These are phyloP conservation scores for Hyperopisus bebe DNA, from an alignment of 2,113 vertebrate genomes.

Conservation along the genomic window DNA sequence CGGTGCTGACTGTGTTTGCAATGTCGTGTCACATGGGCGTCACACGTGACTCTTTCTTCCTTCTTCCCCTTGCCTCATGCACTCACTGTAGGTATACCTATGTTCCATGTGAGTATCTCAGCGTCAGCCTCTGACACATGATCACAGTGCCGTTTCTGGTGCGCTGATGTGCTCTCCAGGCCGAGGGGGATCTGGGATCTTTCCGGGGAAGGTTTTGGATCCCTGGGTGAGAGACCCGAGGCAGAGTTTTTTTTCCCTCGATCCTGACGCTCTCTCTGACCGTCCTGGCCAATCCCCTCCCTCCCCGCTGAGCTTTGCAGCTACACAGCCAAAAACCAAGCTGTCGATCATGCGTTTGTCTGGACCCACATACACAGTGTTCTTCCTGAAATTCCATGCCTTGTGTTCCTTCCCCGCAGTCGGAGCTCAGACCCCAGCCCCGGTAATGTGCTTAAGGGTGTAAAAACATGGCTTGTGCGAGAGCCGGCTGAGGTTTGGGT, in stretches of 20 bases:
- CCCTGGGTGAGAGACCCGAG: not conserved
- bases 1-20: not conserved
- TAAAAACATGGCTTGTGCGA: not conserved
- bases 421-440: not conserved
- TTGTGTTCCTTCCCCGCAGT: not conserved
- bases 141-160: conserved; percentile 25
- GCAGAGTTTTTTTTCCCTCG: not conserved
- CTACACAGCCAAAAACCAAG: not conserved
- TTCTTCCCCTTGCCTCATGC: conserved; percentile 46
- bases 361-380: not conserved
- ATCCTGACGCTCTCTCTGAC: not conserved
- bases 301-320: not conserved
- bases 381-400: not conserved
- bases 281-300: not conserved
- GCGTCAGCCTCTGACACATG: conserved; percentile 2
- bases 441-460: not conserved
- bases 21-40: not conserved
- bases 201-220: not conserved
- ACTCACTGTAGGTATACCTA: conserved; percentile 82
- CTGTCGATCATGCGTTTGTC: not conserved
- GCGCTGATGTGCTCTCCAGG: not conserved
- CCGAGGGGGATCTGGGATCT: not conserved
- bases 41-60: not conserved
- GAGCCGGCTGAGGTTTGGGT: not conserved
- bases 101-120: conserved; percentile 87